These are phyloP conservation scores for Mionectes olivaceus DNA, from an alignment of 2,797 vertebrate genomes.

Conservation along the genomic window DNA sequence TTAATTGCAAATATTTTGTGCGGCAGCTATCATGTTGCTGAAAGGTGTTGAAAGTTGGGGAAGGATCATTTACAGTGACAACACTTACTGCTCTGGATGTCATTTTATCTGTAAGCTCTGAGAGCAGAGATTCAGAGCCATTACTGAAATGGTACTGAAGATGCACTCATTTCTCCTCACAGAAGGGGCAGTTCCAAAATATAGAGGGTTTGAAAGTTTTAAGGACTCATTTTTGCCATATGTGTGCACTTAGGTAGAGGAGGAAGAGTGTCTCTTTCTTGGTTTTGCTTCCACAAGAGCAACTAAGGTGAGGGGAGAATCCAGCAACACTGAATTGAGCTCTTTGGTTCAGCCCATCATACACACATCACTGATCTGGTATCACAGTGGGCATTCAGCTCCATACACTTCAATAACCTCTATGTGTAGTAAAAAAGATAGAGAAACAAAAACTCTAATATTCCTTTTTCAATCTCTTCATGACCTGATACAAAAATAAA, in stretches of 20 bases:
- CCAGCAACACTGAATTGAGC: neutral
- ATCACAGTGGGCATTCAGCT: neutral
- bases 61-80: neutral
- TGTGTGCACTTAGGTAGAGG: neutral
- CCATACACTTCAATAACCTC: neutral
- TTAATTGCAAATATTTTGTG: neutral
- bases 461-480: neutral
- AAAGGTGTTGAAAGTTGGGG: neutral
- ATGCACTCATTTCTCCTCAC: neutral
- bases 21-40: neutral
- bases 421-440: neutral
- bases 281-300: constrained; percentile 31
- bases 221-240: neutral
- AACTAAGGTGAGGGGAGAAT: neutral
- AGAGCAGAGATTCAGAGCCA: neutral
- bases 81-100: neutral
- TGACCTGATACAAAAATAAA: neutral
- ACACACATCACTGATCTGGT: neutral
- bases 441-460: neutral
- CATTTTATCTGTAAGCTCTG: neutral
- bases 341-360: neutral
- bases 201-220: neutral
- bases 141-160: neutral
- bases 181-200: neutral
- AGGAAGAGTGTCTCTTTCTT: neutral